phyloP scores from a whole-genome alignment of 2,113 vertebrate genomes.

The Psettodes erumei region DNA sequence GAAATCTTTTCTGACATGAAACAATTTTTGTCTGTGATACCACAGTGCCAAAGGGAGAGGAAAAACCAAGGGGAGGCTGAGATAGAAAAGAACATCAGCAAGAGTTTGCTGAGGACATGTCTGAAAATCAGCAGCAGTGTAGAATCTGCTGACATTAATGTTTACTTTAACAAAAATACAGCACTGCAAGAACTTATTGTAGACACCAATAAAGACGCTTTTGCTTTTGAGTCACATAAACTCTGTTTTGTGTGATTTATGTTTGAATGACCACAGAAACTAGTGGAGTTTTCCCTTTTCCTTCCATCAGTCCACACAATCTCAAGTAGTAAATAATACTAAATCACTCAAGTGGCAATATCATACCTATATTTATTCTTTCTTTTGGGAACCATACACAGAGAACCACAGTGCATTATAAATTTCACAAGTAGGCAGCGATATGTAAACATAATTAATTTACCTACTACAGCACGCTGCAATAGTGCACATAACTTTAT shows the following conservation, averaged over 20 bases:
- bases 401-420: slow-evolving; percentile 59
- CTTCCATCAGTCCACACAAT: background rate
- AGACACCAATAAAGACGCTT: slow-evolving; percentile 49
- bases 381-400: slow-evolving; percentile 42
- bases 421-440: slow-evolving; percentile 47
- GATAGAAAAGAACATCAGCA: slow-evolving; percentile 54
- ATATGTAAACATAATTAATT: slow-evolving; percentile 66
- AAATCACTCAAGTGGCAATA: slow-evolving; percentile 43
- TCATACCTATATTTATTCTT: slow-evolving; percentile 63
- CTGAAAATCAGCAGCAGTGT: slow-evolving; percentile 9
- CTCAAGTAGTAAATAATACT: background rate
- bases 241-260: background rate
- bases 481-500: slow-evolving; percentile 30
- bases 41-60: slow-evolving; percentile 82
- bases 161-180: background rate
- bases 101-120: slow-evolving; percentile 19
- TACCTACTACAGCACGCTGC: slow-evolving; percentile 7
- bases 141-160: background rate
- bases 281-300: background rate
- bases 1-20: no score
- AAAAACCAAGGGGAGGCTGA: slow-evolving; percentile 79
- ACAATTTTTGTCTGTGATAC: slow-evolving; percentile 27
- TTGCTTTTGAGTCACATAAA: background rate
- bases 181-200: background rate
- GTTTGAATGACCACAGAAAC: background rate